A percentile compares a stretch with the other conserved stretches of the same genome.
These are phyloP conservation scores for Ceyx melanurus DNA, from an alignment of 2,113 vertebrate species.

Conservation along the genomic window DNA sequence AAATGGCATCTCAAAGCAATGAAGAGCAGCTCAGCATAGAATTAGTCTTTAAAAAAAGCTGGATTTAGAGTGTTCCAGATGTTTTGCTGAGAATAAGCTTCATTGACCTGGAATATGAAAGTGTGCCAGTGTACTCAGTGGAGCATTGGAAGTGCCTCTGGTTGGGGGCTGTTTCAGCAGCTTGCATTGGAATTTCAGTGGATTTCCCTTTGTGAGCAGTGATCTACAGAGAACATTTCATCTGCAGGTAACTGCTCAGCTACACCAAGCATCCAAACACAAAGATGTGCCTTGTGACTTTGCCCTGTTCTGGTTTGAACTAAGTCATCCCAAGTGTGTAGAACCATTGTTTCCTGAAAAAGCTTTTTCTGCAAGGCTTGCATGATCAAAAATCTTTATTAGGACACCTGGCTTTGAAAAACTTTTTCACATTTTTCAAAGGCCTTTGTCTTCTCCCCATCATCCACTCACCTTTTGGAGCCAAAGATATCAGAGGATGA, in stretches of 20 bases:
- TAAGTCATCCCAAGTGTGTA: background rate
- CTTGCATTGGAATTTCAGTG: slow-evolving; percentile 26
- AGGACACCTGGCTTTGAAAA: background rate
- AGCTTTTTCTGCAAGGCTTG: background rate
- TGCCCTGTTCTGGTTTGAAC: background rate
- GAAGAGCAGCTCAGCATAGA: slow-evolving; percentile 21
- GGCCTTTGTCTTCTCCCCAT: background rate
- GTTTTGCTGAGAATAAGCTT: slow-evolving; percentile 61
- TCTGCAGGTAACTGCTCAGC: too few species aligned
- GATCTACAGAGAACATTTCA: background rate
- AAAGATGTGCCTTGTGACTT: background rate
- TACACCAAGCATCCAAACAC: background rate
- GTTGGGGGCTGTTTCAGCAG: slow-evolving; percentile 32
- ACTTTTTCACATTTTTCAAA: background rate
- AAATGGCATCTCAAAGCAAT: slow-evolving; percentile 41
- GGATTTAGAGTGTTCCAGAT: slow-evolving; percentile 65
- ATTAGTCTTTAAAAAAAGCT: slow-evolving; percentile 36
- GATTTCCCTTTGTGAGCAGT: slow-evolving; percentile 4
- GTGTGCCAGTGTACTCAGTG: background rate
- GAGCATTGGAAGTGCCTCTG: slow-evolving; percentile 47
- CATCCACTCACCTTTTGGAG: background rate
- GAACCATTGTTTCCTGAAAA: background rate
- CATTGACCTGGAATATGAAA: slow-evolving; percentile 64
- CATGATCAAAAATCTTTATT: background rate
- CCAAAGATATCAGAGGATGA: background rate